Evolutionary conservation across 2,888 invertebrate genomes (phyloP), one percentile per base, ranked within the genome.

Genomic region (Pammene fasciana): DNA sequence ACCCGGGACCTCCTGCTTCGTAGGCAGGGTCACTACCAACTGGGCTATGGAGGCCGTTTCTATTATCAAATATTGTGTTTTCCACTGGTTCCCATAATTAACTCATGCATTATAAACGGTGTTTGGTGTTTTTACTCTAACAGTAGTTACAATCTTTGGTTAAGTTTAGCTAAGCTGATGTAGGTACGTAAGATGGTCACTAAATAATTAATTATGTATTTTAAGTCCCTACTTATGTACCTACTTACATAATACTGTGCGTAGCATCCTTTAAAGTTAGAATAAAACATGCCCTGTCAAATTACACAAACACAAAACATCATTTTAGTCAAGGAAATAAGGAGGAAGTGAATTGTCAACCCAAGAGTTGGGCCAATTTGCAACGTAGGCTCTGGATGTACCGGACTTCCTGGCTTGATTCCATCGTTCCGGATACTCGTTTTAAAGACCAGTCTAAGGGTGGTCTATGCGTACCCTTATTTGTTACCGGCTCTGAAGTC

Each of bases 391-490:
- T 54, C 34, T 54, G 54, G 54, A 10, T 16, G 54, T 36, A 26
- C 55, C 64, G 70, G 60, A 60, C 70, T 55, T 65, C 78, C 75
- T 72, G 55, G 13, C 11, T 1, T 13, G 18, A 26, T 50, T 16
- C 48, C 16, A 16, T 16, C 14, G 14, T 18, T 1, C 16, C 43
- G 10, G 11, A 1, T 5, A 9, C 8, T 34, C 6, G 13, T 11
- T 13, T 52, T 5, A 26, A 11, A 13, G 4, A 36, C 54, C 34
- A 54, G 34, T 34, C 8, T 34, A 52, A 36, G n/a, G n/a, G 8
- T 34, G 34, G n/a, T 54, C n/a, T 10, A n/a, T 34, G n/a, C 7
- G 6, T 7, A 10, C 26, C 0, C 13, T 5, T 34, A 54, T n/a
- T 34, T 54, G n/a, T 0, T 34, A n/a, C n/a, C 34, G 8, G n/a